Evolutionary conservation across 2,888 invertebrate genomes (phyloP), one percentile per base, ranked within the genome.

Genomic region (Maniola hyperantus): DNA sequence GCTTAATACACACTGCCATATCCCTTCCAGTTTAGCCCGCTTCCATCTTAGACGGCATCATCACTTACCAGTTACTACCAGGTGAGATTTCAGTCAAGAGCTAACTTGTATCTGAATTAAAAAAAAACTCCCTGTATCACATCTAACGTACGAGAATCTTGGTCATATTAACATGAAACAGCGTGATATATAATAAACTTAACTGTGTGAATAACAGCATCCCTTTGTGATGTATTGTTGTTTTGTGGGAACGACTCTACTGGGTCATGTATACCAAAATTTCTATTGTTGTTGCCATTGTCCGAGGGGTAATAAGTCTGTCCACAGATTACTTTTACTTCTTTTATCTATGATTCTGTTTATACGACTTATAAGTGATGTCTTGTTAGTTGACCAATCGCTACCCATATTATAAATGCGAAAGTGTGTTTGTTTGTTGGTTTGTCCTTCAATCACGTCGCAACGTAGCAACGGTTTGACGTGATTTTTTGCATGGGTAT

Each of bases 151-250:
- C 20, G 5, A 20, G 20, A 36, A 51, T 51, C 58, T 59, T 34
- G 48, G 36, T 54, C 66, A 60, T 69, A 74, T 77, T 73, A 74
- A 77, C 77, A 78, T 81, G 76, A 80, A 82, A 82, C 79, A 79
- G 74, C 78, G 74, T 83, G 83, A 82, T 75, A 82, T 75, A 82
- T 82, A 85, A 84, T 83, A 82, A 80, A 89, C 84, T 87, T 89
- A 92, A 91, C 89, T 90, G 90, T 91, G 91, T 92, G 91, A 91
- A 90, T 89, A 91, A 91, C 89, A 91, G 90, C 91, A 91, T 91
- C 92, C 90, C 83, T 89, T 91, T 91, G 87, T 91, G 69, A 18
- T 46, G 79, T 70, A 86, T 91, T 91, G 88, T 90, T 76, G 83
- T 84, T 84, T 87, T 89, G 89, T 91, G 92, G 90, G 91, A 92